Evolutionary conservation across 2,888 invertebrate species (phyloP).

Genomic region (Ormia ochracea): DNA sequence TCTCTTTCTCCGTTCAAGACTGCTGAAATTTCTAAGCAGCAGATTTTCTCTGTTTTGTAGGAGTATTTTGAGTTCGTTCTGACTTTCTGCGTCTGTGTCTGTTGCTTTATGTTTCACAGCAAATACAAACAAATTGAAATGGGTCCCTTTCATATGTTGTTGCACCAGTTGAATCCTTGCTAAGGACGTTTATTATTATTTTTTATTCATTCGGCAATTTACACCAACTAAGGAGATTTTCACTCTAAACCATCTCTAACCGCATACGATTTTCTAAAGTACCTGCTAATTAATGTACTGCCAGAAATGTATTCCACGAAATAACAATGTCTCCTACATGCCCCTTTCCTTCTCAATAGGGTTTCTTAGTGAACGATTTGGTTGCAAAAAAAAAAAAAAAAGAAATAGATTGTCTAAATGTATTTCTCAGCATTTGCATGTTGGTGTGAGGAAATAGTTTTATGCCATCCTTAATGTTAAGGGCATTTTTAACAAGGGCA

Average conservation of each 20-base stretch:
- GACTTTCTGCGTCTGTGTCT: not conserved
- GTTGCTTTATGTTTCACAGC: no score
- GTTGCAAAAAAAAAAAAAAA: no score
- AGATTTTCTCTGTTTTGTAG: not conserved
- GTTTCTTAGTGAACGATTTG: no score
- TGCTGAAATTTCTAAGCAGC: not conserved
- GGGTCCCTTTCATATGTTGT: slow-evolving; percentile 14
- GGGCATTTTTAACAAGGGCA: no score
- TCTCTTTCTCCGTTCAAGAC: not conserved
- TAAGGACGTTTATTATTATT: not conserved
- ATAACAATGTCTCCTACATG: no score
- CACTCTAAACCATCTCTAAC: not conserved
- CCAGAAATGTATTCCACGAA: not conserved
- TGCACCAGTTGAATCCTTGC: slow-evolving; percentile 31
- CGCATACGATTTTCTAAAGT: not conserved
- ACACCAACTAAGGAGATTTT: not conserved
- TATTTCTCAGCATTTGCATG: no score
- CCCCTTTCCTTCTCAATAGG: no score
- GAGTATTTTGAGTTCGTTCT: not conserved
- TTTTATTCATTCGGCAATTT: not conserved
- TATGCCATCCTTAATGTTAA: no score
- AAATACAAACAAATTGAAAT: not conserved
- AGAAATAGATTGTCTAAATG: no score
- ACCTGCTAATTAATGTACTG: not conserved
- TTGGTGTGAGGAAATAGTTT: no score